Evolutionary conservation across 2,888 invertebrate species (phyloP).

Genomic region (Monopis laevigella): DNA sequence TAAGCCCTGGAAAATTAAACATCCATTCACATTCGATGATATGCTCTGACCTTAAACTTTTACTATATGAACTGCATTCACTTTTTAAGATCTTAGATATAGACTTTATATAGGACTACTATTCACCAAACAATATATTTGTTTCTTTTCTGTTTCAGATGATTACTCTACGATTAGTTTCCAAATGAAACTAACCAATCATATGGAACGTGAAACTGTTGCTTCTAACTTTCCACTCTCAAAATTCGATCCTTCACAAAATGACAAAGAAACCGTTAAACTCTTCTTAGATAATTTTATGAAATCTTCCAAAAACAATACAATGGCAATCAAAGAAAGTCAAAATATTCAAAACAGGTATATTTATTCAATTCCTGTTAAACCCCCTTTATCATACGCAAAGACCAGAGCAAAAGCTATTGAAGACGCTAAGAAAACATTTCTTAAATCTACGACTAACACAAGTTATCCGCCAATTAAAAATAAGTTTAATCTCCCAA

Average conservation of each 20-base stretch:
- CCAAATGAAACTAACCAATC: slow-evolving; percentile 45
- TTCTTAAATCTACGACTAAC: slow-evolving; percentile 30
- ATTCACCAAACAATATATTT: too few relatives aligned
- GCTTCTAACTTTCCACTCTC: slow-evolving; percentile 43
- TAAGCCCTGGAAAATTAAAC: slow-evolving; percentile 12
- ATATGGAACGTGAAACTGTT: slow-evolving; percentile 50
- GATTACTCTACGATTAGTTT: slow-evolving; percentile 50
- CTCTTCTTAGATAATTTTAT: slow-evolving; percentile 50
- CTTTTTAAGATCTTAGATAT: too few relatives aligned
- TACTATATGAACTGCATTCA: neutral
- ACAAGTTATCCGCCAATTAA: neutral
- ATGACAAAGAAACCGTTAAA: slow-evolving; percentile 47
- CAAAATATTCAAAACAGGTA: slow-evolving; percentile 40
- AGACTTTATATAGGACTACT: too few relatives aligned
- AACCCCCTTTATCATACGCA: slow-evolving; percentile 28
- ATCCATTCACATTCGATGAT: slow-evolving; percentile 3
- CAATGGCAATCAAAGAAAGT: slow-evolving; percentile 56
- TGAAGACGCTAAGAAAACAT: slow-evolving; percentile 48
- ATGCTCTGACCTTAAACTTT: slow-evolving; percentile 3
- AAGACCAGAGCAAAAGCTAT: slow-evolving; percentile 41
- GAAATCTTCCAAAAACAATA: slow-evolving; percentile 35
- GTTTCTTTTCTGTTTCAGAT: slow-evolving; percentile 58
- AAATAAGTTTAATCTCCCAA: neutral
- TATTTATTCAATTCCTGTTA: slow-evolving; percentile 47
- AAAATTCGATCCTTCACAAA: slow-evolving; percentile 42